These are phyloP conservation scores for Varanus salvator DNA, from an alignment of 2,113 vertebrate species.

Conservation along the genomic window DNA sequence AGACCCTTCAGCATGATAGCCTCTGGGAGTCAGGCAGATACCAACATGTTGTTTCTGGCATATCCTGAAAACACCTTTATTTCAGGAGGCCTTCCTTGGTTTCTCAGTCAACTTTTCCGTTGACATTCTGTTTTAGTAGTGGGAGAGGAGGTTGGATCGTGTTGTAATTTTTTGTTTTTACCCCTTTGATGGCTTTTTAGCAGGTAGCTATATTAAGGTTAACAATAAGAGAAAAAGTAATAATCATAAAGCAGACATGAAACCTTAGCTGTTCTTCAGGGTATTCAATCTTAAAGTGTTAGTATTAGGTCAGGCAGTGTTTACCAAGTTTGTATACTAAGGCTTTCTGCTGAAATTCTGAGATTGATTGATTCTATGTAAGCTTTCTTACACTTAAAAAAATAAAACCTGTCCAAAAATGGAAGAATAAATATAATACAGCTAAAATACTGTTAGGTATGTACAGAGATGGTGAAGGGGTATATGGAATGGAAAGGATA, in stretches of 20 bases:
- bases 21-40: no score
- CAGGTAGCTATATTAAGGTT: no score
- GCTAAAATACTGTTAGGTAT: not conserved
- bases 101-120: no score
- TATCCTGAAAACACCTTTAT: no score
- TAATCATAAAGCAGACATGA: not conserved
- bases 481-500: not conserved
- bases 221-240: not conserved
- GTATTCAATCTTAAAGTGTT: not conserved
- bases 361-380: not conserved
- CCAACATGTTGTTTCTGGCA: no score
- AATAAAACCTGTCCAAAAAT: not conserved
- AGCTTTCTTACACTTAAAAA: not conserved
- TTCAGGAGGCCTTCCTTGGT: no score
- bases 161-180: no score
- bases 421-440: not conserved
- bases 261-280: not conserved
- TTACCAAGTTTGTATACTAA: not conserved
- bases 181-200: no score
- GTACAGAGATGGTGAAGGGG: not conserved
- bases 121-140: no score
- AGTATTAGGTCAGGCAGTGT: not conserved
- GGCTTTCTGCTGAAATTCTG: not conserved
- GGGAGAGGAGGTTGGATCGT: no score
- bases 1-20: no score